Base-by-base conservation (phyloP, 2,113 vertebrate species). In the Gambusia affinis region DNA sequence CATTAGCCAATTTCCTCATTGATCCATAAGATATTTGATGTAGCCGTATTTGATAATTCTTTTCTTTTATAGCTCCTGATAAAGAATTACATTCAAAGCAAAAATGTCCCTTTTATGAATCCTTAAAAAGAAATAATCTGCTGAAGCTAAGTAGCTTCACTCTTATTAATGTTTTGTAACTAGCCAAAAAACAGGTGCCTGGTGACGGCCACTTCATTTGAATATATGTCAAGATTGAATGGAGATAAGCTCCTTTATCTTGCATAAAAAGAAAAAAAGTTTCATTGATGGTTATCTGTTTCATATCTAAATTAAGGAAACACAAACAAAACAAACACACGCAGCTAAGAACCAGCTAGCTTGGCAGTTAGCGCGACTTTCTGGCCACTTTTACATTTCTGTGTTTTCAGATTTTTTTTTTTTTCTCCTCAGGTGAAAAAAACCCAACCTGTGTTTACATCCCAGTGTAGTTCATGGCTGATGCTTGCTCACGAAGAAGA, bases 181-280 rank as follows among this genome's bases (percentile, higher is more conserved):
- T 3, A 24, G 15, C 19, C 22, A 44, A 15, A 44, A 44, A 12
- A 39, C 19, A 54, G 17, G 47, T 4, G 47, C 51, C 51, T 3
- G 19, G 6, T 54, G 22, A 54, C 4, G 66, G 47, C 60, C 17
- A 10, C 33, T 70, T 24, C 31, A 42, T 65, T 60, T 60, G 37
- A 24, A 72, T 68, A 66, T 22, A 5, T n/a, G 14, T 24, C 2
- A 14, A 19, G 22, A 54, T n/a, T 73, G 10, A 77, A 31, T 66
- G 29, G 63, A 8, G 70, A 64, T 37, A 63, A 31, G 76, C 74
- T 76, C 33, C 51, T 22, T 14, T 65, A 44, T 64, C 30, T 7
- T 12, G 4, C 33, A 77, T 77, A 1, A 8, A 33, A 70, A 67
- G 70, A 76, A 15, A 64, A 17, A 68, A 67, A 66, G 42, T 44